Base-by-base conservation (phyloP, 2,888 invertebrate species). In the Marasmarcha lunaedactyla region DNA sequence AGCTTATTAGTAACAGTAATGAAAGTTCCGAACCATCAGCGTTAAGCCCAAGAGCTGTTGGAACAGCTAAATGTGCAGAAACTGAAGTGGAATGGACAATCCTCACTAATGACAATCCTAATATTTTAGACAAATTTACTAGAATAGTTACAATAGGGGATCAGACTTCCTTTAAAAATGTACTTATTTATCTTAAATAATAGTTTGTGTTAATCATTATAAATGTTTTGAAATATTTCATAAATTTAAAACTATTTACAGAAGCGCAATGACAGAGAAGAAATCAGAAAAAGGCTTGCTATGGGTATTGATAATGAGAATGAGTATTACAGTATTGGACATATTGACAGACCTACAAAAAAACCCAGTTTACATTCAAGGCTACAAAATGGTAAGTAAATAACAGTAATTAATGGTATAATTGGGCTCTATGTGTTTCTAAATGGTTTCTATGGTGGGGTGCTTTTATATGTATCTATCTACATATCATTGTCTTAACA, bases 241-340 rank as follows among this genome's bases (percentile, higher is more conserved):
- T n/a, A n/a, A n/a, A n/a, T n/a, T n/a, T n/a, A n/a, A n/a, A n/a
- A n/a, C n/a, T 30, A 7, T 48, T 85, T 88, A 42, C 85, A 95
- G 91, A 90, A 94, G 72, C 89, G 92, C 59, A 95, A 93, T 87
- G 95, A 96, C 65, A 86, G 96, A 40, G 96, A 97, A 73, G 95
- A 96, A 76, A 96, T 97, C 53, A 88, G 95, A 45, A 87, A 91
- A 54, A 86, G 95, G 44, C 79, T 97, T 64, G 96, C 96, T 0
- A 92, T 93, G 91, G 94, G 92, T 11, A 87, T 89, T 38, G 92
- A 93, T 54, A 85, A 86, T 38, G 94, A 94, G 54, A 20, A 20
- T 20, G 91, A 91, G 54, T 89, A 90, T 59, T 86, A 86, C 53
- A 87, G 87, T 52, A 79, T 86, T 62, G 85, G 85, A 30, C 73